These are phyloP conservation scores for Rhopalosiphum padi DNA, from an alignment of 1,140 invertebrate genomes.

Conservation along the genomic window DNA sequence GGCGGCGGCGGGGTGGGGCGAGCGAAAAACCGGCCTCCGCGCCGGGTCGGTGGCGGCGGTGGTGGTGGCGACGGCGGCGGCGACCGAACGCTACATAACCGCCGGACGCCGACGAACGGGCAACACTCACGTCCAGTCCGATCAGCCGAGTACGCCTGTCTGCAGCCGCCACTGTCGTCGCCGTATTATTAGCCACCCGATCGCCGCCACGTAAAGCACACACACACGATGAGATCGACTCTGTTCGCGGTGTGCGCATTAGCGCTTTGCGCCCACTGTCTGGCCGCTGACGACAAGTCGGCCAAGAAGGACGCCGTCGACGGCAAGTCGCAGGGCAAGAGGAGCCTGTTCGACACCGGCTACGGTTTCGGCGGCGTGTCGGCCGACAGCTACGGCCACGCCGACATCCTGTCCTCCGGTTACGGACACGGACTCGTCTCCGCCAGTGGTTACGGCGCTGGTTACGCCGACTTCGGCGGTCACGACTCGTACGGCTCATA, in stretches of 20 bases:
- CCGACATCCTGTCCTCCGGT: neutral
- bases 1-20: neutral
- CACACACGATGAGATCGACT: neutral
- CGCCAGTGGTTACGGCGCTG: constrained; percentile 39
- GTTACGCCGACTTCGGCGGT: constrained; percentile 61
- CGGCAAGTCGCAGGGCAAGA: constrained; percentile 45
- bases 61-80: neutral
- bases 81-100: constrained; percentile 31
- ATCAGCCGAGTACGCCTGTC: neutral
- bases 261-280: constrained; percentile 7
- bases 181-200: too few relatives aligned
- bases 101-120: neutral
- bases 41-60: neutral
- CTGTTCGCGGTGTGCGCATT: constrained; percentile 29
- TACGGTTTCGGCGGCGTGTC: constrained; percentile 67
- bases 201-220: too few relatives aligned
- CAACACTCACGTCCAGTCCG: constrained; percentile 31
- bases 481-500: neutral
- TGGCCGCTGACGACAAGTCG: neutral
- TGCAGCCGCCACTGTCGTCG: too few relatives aligned
- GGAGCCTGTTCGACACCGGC: constrained; percentile 64
- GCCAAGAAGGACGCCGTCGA: neutral
- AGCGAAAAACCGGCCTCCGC: constrained; percentile 9
- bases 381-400: constrained; percentile 38
- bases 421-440: constrained; percentile 44